These are phyloP conservation scores for Gnathonemus longibarbis DNA, from an alignment of 2,113 vertebrate species.

Conservation along the genomic window DNA sequence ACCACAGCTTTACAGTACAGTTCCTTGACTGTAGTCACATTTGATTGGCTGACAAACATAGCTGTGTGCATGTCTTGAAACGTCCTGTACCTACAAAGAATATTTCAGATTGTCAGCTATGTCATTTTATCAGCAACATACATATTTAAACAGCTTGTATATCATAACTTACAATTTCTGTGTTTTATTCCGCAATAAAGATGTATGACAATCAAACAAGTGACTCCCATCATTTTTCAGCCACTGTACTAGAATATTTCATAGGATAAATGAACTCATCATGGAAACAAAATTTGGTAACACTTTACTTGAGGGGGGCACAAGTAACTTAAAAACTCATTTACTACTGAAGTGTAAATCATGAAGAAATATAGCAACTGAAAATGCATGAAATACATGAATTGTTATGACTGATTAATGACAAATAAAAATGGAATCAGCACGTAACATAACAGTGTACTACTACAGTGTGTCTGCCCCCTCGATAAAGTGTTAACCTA, in stretches of 20 bases:
- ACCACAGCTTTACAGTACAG: background rate
- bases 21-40: background rate
- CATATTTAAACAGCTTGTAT: background rate
- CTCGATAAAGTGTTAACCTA: background rate
- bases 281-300: background rate
- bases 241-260: background rate
- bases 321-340: background rate
- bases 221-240: background rate
- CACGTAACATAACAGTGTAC: background rate
- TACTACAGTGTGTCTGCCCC: background rate
- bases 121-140: background rate
- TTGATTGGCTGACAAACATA: background rate
- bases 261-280: background rate
- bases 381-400: background rate
- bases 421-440: background rate
- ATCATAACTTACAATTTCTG: background rate
- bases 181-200: background rate
- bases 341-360: background rate
- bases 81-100: background rate
- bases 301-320: background rate
- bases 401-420: background rate
- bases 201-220: background rate
- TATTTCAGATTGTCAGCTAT: background rate
- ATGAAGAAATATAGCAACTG: background rate
- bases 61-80: background rate